These are phyloP conservation scores for Spinus pinus DNA, from an alignment of 2,797 vertebrate genomes.

Conservation along the genomic window DNA sequence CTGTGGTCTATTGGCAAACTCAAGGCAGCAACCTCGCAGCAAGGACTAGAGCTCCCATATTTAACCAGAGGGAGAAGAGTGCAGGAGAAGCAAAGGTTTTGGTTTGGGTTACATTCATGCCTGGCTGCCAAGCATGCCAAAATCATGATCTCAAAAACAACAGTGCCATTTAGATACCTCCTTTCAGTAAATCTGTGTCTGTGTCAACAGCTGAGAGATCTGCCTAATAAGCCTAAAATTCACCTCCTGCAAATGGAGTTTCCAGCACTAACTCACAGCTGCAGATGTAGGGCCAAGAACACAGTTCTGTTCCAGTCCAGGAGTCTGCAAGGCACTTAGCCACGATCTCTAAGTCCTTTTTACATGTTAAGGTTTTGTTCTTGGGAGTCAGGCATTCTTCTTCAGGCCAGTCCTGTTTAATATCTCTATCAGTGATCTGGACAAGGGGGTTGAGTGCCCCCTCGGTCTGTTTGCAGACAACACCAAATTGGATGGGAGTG, in stretches of 20 bases:
- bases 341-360: not conserved
- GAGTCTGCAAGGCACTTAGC: not conserved
- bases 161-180: not conserved
- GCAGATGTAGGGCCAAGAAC: not conserved
- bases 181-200: not conserved
- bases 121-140: not conserved
- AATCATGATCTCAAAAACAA: not conserved
- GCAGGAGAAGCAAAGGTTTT: rapidly evolving
- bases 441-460: rapidly evolving
- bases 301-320: not conserved
- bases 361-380: not conserved
- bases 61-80: not conserved
- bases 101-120: not conserved
- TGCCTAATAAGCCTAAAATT: not conserved
- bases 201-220: not conserved
- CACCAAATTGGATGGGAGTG: not conserved
- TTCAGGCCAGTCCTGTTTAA: not conserved
- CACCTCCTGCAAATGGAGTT: not conserved
- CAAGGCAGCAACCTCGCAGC: not conserved
- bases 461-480: not conserved
- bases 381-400: not conserved
- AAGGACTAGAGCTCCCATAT: not conserved
- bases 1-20: not conserved
- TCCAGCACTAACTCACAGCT: not conserved
- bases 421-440: not conserved